A percentile compares a stretch with the other conserved stretches of the same genome.
These are phyloP conservation scores for Dicentrarchus labrax DNA, from an alignment of 2,113 vertebrate genomes.

Conservation along the genomic window DNA sequence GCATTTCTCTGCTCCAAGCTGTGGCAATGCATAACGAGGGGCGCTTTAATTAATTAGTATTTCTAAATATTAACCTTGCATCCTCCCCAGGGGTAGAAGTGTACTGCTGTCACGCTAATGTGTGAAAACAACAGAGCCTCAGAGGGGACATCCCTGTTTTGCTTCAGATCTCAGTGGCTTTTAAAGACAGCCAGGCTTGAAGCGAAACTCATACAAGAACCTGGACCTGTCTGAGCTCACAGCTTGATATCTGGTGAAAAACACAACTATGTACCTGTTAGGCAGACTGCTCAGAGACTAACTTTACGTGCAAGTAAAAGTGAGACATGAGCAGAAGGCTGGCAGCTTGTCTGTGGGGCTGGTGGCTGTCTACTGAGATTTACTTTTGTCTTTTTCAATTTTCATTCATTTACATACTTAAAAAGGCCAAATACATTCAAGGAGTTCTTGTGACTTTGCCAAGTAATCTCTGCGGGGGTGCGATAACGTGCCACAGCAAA, in stretches of 20 bases:
- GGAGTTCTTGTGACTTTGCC: conserved; percentile 57
- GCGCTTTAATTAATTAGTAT: conserved; percentile 79
- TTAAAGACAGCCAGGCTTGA: conserved; percentile 14
- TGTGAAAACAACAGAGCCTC: conserved; percentile 57
- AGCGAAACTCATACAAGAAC: conserved; percentile 17
- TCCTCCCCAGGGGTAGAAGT: conserved; percentile 62
- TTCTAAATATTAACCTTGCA: conserved; percentile 76
- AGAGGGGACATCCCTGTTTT: conserved; percentile 42
- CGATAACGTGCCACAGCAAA: conserved; percentile 48
- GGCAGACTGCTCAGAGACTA: conserved; percentile 36
- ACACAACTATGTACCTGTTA: conserved; percentile 35
- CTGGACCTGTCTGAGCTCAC: conserved; percentile 46
- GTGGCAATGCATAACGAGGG: conserved; percentile 55
- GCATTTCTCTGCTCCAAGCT: conserved; percentile 49
- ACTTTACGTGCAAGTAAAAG: conserved; percentile 45
- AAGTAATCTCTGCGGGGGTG: conserved; percentile 59
- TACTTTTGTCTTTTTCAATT: conserved; percentile 60
- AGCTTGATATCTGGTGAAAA: conserved; percentile 45
- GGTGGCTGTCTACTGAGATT: conserved; percentile 71
- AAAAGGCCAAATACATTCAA: conserved; percentile 70
- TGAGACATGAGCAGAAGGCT: conserved; percentile 57
- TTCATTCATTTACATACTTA: conserved; percentile 71
- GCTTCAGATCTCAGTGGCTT: conserved; percentile 59
- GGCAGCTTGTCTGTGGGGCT: conserved; percentile 57
- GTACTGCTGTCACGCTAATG: conserved; percentile 66